Percentiles rank a stretch among this genome's conserved stretches.
These are phyloP conservation scores for Pseudopleuronectes americanus DNA, from an alignment of 2,797 vertebrate species.

Conservation along the genomic window DNA sequence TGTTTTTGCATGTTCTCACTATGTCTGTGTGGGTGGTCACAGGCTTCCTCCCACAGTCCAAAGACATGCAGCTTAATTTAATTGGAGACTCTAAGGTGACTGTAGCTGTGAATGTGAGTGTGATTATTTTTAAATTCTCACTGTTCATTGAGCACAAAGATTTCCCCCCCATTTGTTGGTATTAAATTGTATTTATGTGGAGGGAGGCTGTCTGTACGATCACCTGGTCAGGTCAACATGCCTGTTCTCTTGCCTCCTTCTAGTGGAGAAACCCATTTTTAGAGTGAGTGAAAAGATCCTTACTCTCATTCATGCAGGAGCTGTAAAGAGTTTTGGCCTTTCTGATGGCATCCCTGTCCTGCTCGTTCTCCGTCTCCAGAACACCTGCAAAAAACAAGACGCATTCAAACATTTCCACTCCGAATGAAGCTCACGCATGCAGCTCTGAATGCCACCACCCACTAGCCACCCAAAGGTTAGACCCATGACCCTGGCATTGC, in stretches of 20 bases:
- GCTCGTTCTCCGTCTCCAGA: constrained; percentile 84
- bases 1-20: too few relatives aligned
- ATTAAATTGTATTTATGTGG: too few relatives aligned
- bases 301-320: constrained; percentile 98
- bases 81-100: background rate
- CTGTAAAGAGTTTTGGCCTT: constrained; percentile 93
- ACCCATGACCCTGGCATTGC: constrained; percentile 2
- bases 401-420: constrained; percentile 27
- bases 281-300: constrained; percentile 37
- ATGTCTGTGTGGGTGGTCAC: too few relatives aligned
- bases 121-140: too few relatives aligned
- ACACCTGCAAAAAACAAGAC: constrained; percentile 84
- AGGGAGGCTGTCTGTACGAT: too few relatives aligned
- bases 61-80: too few relatives aligned
- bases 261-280: too few relatives aligned
- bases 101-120: too few relatives aligned
- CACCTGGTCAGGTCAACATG: background rate
- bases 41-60: background rate
- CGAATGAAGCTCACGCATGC: constrained; percentile 23
- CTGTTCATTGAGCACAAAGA: too few relatives aligned
- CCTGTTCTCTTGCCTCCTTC: background rate
- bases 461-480: constrained; percentile 27
- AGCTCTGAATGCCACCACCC: constrained; percentile 41
- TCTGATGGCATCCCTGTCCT: constrained; percentile 90
- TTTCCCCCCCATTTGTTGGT: too few relatives aligned